A percentile compares a stretch with the other conserved stretches of the same genome.
These are phyloP conservation scores for Lamprologus ornatipinnis DNA, from an alignment of 2,113 vertebrate genomes.

Conservation along the genomic window DNA sequence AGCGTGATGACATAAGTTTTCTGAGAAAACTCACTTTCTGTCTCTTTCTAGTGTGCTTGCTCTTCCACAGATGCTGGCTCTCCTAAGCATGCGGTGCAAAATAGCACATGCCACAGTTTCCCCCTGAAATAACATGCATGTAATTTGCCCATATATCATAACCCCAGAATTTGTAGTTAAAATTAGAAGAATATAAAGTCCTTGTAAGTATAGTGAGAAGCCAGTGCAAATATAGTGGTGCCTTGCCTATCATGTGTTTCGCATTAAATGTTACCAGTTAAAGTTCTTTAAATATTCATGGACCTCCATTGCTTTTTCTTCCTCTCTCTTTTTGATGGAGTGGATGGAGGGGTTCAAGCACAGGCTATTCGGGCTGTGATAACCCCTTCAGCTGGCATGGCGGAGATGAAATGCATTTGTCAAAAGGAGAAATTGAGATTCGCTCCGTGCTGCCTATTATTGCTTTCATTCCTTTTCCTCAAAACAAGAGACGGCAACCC, in stretches of 20 bases:
- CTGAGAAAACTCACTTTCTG: slow-evolving; percentile 52
- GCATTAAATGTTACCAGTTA: slow-evolving; percentile 56
- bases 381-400: slow-evolving; percentile 17
- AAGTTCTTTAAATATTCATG: slow-evolving; percentile 61
- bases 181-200: slow-evolving; percentile 25
- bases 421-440: slow-evolving; percentile 49
- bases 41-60: slow-evolving; percentile 45
- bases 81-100: not conserved
- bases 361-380: slow-evolving; percentile 17
- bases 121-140: slow-evolving; percentile 4
- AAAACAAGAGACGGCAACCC: slow-evolving; percentile 45
- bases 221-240: not conserved
- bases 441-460: slow-evolving; percentile 16
- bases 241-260: slow-evolving; percentile 31
- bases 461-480: slow-evolving; percentile 40
- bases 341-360: slow-evolving; percentile 32
- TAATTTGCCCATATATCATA: slow-evolving; percentile 26
- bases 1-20: slow-evolving; percentile 68
- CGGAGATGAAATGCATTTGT: slow-evolving; percentile 50
- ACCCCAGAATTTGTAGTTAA: slow-evolving; percentile 8
- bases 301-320: not conserved
- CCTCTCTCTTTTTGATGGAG: slow-evolving; percentile 6
- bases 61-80: not conserved
- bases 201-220: not conserved
- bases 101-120: not conserved